phyloP scores from a whole-genome alignment of 2,888 invertebrate genomes.

The Acleris laterana region DNA sequence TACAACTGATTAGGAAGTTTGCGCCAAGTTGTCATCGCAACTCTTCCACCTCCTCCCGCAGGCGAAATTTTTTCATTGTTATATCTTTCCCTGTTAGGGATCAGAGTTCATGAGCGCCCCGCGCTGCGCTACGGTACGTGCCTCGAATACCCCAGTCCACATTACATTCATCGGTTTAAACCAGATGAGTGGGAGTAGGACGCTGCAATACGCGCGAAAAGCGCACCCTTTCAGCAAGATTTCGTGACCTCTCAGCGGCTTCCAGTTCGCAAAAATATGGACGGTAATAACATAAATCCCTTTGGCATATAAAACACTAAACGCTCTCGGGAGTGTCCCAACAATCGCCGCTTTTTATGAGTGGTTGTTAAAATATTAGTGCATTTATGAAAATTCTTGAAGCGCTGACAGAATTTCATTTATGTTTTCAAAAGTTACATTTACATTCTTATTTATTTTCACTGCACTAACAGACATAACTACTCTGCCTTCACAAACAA shows the following conservation, averaged over 20 bases:
- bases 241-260: conserved; percentile 83
- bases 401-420: conserved; percentile 46
- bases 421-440: conserved; percentile 16
- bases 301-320: conserved; percentile 85
- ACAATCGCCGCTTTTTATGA: conserved; percentile 64
- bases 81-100: conserved; percentile 76
- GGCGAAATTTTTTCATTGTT: conserved; percentile 77
- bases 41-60: conserved; percentile 72
- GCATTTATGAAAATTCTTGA: conserved; percentile 65
- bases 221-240: conserved; percentile 70
- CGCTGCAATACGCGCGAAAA: conserved; percentile 54
- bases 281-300: conserved; percentile 85
- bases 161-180: conserved; percentile 82
- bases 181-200: conserved; percentile 66
- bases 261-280: conserved; percentile 83
- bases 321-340: conserved; percentile 78
- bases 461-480: too few relatives aligned
- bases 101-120: conserved; percentile 80
- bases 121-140: conserved; percentile 75
- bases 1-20: conserved; percentile 81
- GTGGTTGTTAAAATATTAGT: conserved; percentile 59
- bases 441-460: too few relatives aligned
- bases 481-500: too few relatives aligned
- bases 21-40: conserved; percentile 77
- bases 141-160: conserved; percentile 68